Conservation (phyloP, 1,140 invertebrate genomes). For the Heliothis virescens region DNA sequence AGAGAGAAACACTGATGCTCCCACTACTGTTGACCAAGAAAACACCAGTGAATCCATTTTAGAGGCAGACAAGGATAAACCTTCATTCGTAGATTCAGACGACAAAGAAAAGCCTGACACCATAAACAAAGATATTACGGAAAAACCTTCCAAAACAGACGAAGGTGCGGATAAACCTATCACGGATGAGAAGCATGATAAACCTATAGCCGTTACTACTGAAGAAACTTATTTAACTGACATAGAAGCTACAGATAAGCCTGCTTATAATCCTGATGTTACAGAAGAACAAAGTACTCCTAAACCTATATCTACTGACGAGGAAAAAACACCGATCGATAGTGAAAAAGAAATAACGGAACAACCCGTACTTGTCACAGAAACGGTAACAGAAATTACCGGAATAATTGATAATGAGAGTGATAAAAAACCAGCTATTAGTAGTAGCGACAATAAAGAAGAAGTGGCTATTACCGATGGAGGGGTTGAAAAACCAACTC, state of each 20-base stretch:
- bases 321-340: not conserved
- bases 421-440: not conserved
- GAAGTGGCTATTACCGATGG: constrained; percentile 1
- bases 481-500: not conserved
- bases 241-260: constrained; percentile 28
- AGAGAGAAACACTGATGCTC: not conserved
- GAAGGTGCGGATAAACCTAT: constrained; percentile 46
- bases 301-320: constrained; percentile 16
- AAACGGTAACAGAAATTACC: not conserved
- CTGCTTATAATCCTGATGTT: constrained; percentile 45
- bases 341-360: constrained; percentile 12
- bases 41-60: not conserved
- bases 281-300: not conserved
- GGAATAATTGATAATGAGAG: not conserved
- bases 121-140: constrained; percentile 36
- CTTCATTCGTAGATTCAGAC: constrained; percentile 10
- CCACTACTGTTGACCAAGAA: not conserved
- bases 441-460: not conserved
- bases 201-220: not conserved
- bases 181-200: not conserved
- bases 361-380: not conserved
- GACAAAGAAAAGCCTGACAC: constrained; percentile 28
- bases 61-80: not conserved
- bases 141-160: constrained; percentile 44
- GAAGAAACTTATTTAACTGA: not conserved